Evolutionary conservation across 1,140 invertebrate species (phyloP).

Genomic region (Centruroides sculpturatus): DNA sequence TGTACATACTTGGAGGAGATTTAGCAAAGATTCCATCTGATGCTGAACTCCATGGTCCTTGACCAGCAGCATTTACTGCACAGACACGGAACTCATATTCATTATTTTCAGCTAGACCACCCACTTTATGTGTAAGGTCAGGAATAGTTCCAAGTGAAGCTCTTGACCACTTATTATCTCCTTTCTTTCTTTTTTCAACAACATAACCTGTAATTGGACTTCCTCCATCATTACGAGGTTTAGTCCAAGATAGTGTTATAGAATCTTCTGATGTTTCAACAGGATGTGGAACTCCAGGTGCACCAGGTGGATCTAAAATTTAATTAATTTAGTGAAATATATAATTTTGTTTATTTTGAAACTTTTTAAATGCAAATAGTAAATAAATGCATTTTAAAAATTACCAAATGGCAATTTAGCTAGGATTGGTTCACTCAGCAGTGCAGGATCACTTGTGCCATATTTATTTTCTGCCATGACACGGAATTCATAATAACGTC

Average conservation of each 20-base stretch:
- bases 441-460: constrained; percentile 81
- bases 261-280: constrained; percentile 82
- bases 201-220: constrained; percentile 85
- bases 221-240: constrained; percentile 85
- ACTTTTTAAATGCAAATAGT: not conserved
- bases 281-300: constrained; percentile 71
- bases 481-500: constrained; percentile 88
- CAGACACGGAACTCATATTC: constrained; percentile 96
- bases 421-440: constrained; percentile 73
- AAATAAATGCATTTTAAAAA: not conserved
- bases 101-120: constrained; percentile 79
- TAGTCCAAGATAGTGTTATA: constrained; percentile 87
- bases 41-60: constrained; percentile 87
- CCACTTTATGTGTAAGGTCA: constrained; percentile 58
- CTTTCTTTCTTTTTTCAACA: constrained; percentile 67
- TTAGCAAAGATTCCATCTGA: constrained; percentile 80
- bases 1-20: constrained; percentile 53
- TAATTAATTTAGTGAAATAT: too few species aligned
- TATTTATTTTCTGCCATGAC: constrained; percentile 96
- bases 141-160: constrained; percentile 65
- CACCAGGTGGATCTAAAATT: constrained; percentile 60
- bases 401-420: constrained; percentile 83
- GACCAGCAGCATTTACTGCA: constrained; percentile 45
- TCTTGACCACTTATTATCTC: constrained; percentile 82
- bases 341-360: too few species aligned